Conservation (phyloP, 2,888 invertebrate species). For the Xiphydria camelus region DNA sequence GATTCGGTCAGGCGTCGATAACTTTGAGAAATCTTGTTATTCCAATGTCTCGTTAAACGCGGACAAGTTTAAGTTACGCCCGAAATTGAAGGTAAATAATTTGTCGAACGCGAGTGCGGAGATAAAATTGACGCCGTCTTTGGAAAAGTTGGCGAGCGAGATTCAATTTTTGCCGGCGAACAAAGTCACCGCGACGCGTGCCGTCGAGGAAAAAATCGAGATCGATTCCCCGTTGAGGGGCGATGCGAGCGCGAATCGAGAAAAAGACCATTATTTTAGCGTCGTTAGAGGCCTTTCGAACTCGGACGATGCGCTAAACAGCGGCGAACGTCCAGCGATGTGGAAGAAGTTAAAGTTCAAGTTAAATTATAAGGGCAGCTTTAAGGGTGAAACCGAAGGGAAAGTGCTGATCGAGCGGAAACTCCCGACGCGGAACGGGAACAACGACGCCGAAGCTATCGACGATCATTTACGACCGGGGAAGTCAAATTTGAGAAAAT, state of each 20-base stretch:
- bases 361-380: constrained; percentile 28
- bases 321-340: constrained; percentile 13
- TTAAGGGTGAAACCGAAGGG: constrained; percentile 27
- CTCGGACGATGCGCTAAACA: constrained; percentile 34
- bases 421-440: too few species aligned
- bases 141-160: constrained; percentile 49
- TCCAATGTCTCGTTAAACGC: constrained; percentile 37
- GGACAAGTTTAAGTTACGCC: constrained; percentile 27
- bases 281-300: constrained; percentile 34
- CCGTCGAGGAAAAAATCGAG: constrained; percentile 4
- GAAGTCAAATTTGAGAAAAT: constrained; percentile 22
- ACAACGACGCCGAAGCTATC: constrained; percentile 10
- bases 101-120: constrained; percentile 28
- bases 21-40: constrained; percentile 36
- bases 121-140: constrained; percentile 40
- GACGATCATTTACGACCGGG: constrained; percentile 3
- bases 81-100: constrained; percentile 28
- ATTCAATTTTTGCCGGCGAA: constrained; percentile 47
- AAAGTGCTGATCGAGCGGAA: constrained; percentile 10
- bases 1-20: constrained; percentile 15
- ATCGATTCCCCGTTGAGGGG: constrained; percentile 14
- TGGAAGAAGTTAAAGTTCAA: constrained; percentile 13
- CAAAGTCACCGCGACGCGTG: constrained; percentile 15
- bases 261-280: too few species aligned
- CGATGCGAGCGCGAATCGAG: too few species aligned